Percentiles rank a stretch among this genome's conserved stretches.
Conservation (phyloP, 1,140 invertebrate species). For the Ips typographus region DNA sequence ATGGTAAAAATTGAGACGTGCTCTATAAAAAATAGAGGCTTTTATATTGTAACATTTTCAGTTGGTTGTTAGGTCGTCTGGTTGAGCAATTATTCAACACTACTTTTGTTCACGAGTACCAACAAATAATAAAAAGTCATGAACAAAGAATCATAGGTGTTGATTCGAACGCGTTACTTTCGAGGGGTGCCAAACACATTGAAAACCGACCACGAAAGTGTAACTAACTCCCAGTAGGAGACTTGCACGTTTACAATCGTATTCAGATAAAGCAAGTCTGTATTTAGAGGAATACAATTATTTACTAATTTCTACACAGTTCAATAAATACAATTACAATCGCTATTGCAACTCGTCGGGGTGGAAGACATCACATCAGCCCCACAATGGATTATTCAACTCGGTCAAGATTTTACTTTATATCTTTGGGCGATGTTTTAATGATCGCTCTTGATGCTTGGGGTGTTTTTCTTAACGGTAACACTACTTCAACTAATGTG, state of each 20-base stretch:
- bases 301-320: conserved; percentile 47
- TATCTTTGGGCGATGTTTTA: conserved; percentile 31
- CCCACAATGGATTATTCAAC: conserved; percentile 32
- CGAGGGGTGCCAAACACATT: conserved; percentile 35
- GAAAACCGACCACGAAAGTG: conserved; percentile 40
- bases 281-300: conserved; percentile 46
- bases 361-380: conserved; percentile 30
- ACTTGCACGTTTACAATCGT: conserved; percentile 35
- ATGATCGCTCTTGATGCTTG: conserved; percentile 24
- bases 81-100: conserved; percentile 11
- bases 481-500: conserved; percentile 30
- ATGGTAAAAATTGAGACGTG: too few relatives aligned
- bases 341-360: conserved; percentile 28
- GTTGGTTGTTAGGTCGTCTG: too few relatives aligned
- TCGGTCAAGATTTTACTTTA: conserved; percentile 29
- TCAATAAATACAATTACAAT: conserved; percentile 48
- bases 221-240: conserved; percentile 45
- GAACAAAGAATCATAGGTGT: conserved; percentile 30
- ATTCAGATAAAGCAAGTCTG: conserved; percentile 37
- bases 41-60: too few relatives aligned
- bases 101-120: neutral
- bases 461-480: conserved; percentile 25
- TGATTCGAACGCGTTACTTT: conserved; percentile 34
- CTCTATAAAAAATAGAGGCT: too few relatives aligned
- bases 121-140: conserved; percentile 8